phyloP scores from a whole-genome alignment of 2,113 vertebrate genomes.

The Nothocercus nigrocapillus region DNA sequence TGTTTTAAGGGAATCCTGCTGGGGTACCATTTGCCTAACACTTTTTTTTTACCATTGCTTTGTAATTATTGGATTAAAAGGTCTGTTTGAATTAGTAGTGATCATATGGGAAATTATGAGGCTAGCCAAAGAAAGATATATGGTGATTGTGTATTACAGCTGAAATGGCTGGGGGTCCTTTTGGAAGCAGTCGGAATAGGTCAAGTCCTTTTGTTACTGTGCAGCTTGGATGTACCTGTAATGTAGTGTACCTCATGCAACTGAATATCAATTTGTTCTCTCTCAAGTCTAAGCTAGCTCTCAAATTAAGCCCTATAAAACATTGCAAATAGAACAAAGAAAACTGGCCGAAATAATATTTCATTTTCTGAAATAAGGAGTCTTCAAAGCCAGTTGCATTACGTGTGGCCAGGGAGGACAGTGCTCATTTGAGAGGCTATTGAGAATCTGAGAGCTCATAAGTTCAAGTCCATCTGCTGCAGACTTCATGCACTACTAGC shows the following conservation, averaged over 20 bases:
- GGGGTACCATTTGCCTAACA: background rate
- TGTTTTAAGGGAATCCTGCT: constrained; percentile 24
- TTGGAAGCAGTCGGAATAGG: background rate
- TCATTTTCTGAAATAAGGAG: constrained; percentile 43
- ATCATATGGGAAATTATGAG: background rate
- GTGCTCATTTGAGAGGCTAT: constrained; percentile 41
- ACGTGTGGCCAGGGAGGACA: constrained; percentile 35
- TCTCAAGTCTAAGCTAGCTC: constrained; percentile 28
- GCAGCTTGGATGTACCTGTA: constrained; percentile 53
- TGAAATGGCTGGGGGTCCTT: background rate
- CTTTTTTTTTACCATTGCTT: constrained; percentile 5
- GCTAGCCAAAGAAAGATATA: background rate
- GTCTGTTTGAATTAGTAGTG: constrained; percentile 11
- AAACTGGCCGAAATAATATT: constrained; percentile 53
- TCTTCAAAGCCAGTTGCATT: constrained; percentile 49
- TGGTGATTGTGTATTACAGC: background rate
- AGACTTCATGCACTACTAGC: background rate
- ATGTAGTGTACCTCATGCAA: constrained; percentile 22
- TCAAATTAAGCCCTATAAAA: constrained; percentile 64
- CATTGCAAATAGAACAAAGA: constrained; percentile 61
- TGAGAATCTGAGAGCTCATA: constrained; percentile 23
- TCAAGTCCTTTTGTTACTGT: constrained; percentile 36
- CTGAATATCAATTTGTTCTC: constrained; percentile 65
- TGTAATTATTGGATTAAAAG: background rate
- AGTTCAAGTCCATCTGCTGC: constrained; percentile 44